Evolutionary conservation across 2,888 invertebrate genomes (phyloP).

Genomic region (Proisotoma minuta): DNA sequence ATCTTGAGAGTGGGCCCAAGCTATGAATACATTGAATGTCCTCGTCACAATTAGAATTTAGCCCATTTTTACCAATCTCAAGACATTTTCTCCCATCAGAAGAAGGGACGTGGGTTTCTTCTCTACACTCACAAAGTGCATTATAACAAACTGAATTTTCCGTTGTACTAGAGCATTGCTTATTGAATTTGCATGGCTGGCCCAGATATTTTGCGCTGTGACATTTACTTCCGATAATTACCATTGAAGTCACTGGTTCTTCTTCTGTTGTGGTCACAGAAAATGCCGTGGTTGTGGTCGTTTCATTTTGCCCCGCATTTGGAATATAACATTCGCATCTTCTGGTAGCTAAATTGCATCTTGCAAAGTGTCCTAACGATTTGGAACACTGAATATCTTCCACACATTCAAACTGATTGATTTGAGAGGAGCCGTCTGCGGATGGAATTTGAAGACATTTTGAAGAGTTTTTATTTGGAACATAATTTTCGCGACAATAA

Average conservation of each 20-base stretch:
- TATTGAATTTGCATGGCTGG: slow-evolving; percentile 38
- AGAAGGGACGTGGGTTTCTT: slow-evolving; percentile 30
- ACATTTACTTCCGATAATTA: slow-evolving; percentile 37
- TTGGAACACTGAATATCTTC: slow-evolving; percentile 35
- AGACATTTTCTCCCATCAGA: slow-evolving; percentile 42
- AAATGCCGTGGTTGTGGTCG: no score
- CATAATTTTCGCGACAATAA: slow-evolving; percentile 30
- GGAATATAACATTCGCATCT: slow-evolving; percentile 41
- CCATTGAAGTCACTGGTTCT: slow-evolving; percentile 4
- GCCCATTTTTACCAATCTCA: slow-evolving; percentile 30
- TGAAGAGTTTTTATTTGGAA: slow-evolving; percentile 32
- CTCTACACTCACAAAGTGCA: slow-evolving; percentile 39
- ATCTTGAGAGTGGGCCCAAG: slow-evolving; percentile 32
- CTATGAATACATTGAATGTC: slow-evolving; percentile 35
- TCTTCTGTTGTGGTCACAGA: neutral
- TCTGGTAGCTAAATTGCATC: slow-evolving; percentile 30
- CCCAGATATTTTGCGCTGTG: slow-evolving; percentile 36
- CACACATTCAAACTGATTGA: slow-evolving; percentile 20
- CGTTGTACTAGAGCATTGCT: slow-evolving; percentile 37
- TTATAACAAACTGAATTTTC: slow-evolving; percentile 35
- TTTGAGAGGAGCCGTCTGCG: slow-evolving; percentile 18
- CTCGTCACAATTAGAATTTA: slow-evolving; percentile 39
- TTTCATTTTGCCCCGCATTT: neutral
- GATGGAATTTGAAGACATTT: slow-evolving; percentile 30
- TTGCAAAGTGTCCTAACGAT: slow-evolving; percentile 32